phyloP scores from a whole-genome alignment of 2,113 vertebrate species.

The Blennius ocellaris region DNA sequence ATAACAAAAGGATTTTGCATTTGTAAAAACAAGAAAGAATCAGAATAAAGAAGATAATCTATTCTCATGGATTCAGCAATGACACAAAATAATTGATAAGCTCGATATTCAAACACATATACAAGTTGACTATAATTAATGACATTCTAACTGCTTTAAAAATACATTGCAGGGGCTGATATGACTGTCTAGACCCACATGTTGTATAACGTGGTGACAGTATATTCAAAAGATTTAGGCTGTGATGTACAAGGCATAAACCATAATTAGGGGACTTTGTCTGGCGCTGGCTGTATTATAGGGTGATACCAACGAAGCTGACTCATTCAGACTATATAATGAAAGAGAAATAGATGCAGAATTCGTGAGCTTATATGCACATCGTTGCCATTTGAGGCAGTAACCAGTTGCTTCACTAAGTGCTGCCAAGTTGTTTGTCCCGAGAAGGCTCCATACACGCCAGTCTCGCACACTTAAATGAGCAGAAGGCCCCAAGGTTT shows the following conservation, averaged over 20 bases:
- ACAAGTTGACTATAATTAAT: no score
- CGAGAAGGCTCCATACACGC: conserved; percentile 16
- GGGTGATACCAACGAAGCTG: background rate
- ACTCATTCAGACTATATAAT: background rate
- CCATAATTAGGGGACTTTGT: background rate
- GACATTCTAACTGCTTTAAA: no score
- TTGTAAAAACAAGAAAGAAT: background rate
- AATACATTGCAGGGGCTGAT: no score
- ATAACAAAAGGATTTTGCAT: conserved; percentile 7
- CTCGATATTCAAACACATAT: no score
- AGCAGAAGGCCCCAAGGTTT: no score
- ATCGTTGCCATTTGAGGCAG: background rate
- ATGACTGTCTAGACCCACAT: no score
- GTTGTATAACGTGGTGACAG: no score
- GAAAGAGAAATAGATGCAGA: background rate
- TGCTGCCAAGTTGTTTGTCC: conserved; percentile 1
- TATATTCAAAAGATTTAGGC: background rate
- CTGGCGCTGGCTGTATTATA: background rate
- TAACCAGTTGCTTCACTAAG: conserved; percentile 12
- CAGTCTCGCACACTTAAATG: background rate
- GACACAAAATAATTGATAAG: no score
- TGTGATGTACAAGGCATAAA: conserved; percentile 1
- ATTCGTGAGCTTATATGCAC: background rate
- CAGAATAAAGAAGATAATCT: background rate
- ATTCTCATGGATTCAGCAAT: no score